These are phyloP conservation scores for Muscicapa adusta DNA, from an alignment of 2,113 vertebrate species.

Conservation along the genomic window DNA sequence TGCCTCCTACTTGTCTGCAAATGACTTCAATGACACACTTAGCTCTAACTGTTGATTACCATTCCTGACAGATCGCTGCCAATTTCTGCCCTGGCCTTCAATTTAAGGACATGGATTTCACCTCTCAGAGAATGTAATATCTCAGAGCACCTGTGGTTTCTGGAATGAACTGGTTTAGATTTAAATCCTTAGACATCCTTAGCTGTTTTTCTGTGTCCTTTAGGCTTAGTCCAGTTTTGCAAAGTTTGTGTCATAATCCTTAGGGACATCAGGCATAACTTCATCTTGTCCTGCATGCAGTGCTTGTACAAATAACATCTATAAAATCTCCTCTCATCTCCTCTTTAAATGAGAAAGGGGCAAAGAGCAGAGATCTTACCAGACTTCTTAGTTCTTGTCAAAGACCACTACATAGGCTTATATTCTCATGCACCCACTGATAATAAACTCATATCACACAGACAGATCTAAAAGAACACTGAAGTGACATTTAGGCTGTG, in stretches of 20 bases:
- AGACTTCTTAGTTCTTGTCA: not conserved
- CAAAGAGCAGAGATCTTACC: not conserved
- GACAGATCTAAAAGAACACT: conserved; percentile 54
- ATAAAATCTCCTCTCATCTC: not conserved
- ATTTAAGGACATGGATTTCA: not conserved
- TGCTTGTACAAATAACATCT: not conserved
- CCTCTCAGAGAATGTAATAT: not conserved
- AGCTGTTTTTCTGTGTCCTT: not conserved
- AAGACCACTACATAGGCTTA: not conserved
- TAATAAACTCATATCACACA: conserved; percentile 58
- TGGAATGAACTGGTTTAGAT: not conserved
- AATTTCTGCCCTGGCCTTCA: not conserved
- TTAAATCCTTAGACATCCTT: not conserved
- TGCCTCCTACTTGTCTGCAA: not conserved
- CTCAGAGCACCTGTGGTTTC: not conserved
- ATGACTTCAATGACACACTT: not conserved
- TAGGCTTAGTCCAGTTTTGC: not conserved
- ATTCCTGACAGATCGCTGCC: not conserved
- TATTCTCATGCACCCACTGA: not conserved
- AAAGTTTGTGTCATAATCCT: not conserved
- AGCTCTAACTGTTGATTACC: not conserved
- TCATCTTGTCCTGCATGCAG: not conserved
- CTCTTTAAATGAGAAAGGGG: not conserved
- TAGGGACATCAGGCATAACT: not conserved
- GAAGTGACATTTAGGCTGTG: conserved; percentile 68